A percentile compares a stretch with the other conserved stretches of the same genome.
Evolutionary conservation across 2,797 vertebrate genomes (phyloP).

Genomic region (Poecilia velifera): DNA sequence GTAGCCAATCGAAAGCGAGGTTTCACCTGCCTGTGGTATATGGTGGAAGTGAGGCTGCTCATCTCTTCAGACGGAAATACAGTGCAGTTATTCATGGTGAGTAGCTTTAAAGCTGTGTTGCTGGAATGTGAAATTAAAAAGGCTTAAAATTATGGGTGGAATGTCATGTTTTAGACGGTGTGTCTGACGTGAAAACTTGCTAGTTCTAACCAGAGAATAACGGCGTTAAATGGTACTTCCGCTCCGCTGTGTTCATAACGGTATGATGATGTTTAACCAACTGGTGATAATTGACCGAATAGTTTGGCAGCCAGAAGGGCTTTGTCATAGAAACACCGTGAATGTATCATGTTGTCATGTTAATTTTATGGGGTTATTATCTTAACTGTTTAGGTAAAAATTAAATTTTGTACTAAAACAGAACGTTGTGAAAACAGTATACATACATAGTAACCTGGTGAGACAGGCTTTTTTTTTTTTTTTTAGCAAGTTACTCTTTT

Average conservation of each 20-base stretch:
- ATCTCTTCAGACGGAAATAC: conserved; percentile 22
- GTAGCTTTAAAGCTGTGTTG: conserved; percentile 24
- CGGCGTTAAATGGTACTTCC: conserved; percentile 35
- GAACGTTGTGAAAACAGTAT: conserved; percentile 4
- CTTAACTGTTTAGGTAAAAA: background rate
- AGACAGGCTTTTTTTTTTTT: too few species aligned
- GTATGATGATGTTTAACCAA: background rate
- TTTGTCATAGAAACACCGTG: background rate
- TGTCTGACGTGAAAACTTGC: background rate
- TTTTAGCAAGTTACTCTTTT: background rate
- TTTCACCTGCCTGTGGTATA: conserved; percentile 31
- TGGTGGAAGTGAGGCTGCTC: conserved; percentile 34
- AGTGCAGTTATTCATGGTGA: conserved; percentile 61
- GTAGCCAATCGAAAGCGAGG: conserved; percentile 66
- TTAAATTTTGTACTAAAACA: background rate
- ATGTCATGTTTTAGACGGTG: background rate
- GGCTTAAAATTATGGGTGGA: rapidly evolving
- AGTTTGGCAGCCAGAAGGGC: background rate
- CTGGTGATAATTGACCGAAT: background rate
- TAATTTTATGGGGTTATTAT: background rate
- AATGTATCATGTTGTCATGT: background rate
- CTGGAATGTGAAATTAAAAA: background rate
- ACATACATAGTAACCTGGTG: background rate
- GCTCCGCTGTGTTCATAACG: conserved; percentile 24
- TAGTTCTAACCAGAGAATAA: conserved; percentile 36